phyloP scores from a whole-genome alignment of 2,888 invertebrate genomes.

The Erebia aethiops region DNA sequence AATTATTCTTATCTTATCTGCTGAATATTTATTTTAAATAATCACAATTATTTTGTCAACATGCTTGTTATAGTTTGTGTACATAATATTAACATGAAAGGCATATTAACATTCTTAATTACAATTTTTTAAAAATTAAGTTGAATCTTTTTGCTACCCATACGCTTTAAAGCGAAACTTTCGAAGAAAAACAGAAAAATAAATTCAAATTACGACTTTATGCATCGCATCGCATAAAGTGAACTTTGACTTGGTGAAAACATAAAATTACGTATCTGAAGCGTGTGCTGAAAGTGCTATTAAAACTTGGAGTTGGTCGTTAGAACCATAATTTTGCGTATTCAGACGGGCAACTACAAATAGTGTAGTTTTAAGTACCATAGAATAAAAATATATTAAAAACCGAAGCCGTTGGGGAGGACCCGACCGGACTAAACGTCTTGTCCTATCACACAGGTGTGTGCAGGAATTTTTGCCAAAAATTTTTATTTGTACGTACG shows the following conservation, averaged over 20 bases:
- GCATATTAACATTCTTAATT: too few species aligned
- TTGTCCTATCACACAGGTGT: too few species aligned
- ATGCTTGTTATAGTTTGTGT: too few species aligned
- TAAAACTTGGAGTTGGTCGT: slow-evolving; percentile 18
- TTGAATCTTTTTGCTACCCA: background rate
- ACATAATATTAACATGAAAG: too few species aligned
- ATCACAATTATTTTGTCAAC: too few species aligned
- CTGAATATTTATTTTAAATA: too few species aligned
- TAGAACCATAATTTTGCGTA: slow-evolving; percentile 7
- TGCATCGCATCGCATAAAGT: slow-evolving; percentile 9
- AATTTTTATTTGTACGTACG: too few species aligned
- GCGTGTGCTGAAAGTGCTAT: slow-evolving; percentile 16
- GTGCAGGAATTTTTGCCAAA: too few species aligned
- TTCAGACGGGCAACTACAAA: background rate
- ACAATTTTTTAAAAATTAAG: too few species aligned
- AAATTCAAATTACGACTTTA: background rate
- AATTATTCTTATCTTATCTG: slow-evolving; percentile 11
- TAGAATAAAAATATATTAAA: background rate
- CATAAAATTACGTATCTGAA: slow-evolving; percentile 21
- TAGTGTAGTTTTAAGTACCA: slow-evolving; percentile 1
- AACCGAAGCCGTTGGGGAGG: too few species aligned
- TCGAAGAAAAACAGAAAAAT: background rate
- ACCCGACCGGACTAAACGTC: too few species aligned
- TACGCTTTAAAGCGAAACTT: background rate
- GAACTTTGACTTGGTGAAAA: background rate